Conservation (phyloP, 2,888 invertebrate species). For the Platycheirus albimanus region DNA sequence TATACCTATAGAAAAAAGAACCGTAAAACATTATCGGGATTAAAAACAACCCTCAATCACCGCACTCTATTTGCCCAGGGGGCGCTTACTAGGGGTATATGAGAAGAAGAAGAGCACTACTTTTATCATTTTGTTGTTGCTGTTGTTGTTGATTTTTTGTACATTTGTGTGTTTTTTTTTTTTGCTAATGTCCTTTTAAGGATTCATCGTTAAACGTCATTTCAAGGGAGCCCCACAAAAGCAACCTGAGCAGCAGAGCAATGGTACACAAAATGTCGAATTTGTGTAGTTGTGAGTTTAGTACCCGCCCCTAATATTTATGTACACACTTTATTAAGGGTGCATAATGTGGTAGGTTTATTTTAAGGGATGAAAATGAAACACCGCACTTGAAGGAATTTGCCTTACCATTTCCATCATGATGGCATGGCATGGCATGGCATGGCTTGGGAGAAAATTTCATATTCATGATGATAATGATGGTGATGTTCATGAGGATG, state of each 20-base stretch:
- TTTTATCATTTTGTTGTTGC: background rate
- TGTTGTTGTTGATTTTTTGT: slow-evolving; percentile 59
- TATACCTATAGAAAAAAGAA: background rate
- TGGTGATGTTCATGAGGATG: too few relatives aligned
- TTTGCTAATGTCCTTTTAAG: slow-evolving; percentile 70
- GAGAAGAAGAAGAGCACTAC: slow-evolving; percentile 55
- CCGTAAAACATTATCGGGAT: slow-evolving; percentile 57
- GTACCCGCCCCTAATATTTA: slow-evolving; percentile 82
- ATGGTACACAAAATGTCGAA: slow-evolving; percentile 81
- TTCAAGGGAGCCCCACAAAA: slow-evolving; percentile 68
- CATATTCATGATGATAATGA: slow-evolving; percentile 69
- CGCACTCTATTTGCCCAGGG: slow-evolving; percentile 55
- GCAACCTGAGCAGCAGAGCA: slow-evolving; percentile 69
- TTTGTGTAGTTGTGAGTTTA: slow-evolving; percentile 75
- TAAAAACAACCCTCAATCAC: slow-evolving; percentile 60
- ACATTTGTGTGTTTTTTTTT: slow-evolving; percentile 33
- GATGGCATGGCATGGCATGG: background rate
- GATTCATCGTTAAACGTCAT: slow-evolving; percentile 69
- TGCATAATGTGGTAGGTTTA: slow-evolving; percentile 75
- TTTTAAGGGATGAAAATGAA: slow-evolving; percentile 74
- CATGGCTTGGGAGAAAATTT: slow-evolving; percentile 67
- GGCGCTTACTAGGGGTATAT: slow-evolving; percentile 27
- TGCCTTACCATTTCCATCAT: slow-evolving; percentile 26
- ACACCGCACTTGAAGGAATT: slow-evolving; percentile 63
- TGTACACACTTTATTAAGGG: slow-evolving; percentile 76